These are phyloP conservation scores for Phymastichus coffea DNA, from an alignment of 1,140 invertebrate species.

Conservation along the genomic window DNA sequence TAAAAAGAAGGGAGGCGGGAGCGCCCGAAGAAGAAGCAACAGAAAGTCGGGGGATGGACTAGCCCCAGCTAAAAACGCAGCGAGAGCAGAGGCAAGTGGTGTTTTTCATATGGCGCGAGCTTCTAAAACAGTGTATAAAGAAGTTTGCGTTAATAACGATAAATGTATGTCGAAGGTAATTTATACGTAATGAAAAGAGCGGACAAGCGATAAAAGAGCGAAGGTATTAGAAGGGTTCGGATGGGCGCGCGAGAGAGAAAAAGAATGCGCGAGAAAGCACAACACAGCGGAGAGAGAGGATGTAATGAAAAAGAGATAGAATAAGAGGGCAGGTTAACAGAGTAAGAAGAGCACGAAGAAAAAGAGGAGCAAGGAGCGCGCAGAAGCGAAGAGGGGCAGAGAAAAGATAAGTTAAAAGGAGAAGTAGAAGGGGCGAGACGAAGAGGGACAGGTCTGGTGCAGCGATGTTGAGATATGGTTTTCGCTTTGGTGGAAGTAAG, in stretches of 20 bases:
- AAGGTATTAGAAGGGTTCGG: too few relatives aligned
- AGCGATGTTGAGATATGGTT: conserved; percentile 28
- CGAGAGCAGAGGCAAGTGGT: too few relatives aligned
- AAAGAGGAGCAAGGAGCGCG: conserved; percentile 12
- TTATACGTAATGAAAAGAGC: too few relatives aligned
- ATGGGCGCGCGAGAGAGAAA: too few relatives aligned
- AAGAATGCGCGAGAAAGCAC: background rate
- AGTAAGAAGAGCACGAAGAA: conserved; percentile 38
- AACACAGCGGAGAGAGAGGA: background rate
- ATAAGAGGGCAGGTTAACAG: conserved; percentile 36
- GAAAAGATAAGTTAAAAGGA: conserved; percentile 19
- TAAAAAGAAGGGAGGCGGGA: background rate
- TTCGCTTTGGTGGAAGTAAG: conserved; percentile 30
- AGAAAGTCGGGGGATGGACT: background rate
- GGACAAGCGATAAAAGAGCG: too few relatives aligned
- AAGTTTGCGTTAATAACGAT: too few relatives aligned
- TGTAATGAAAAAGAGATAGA: conserved; percentile 15
- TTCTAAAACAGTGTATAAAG: too few relatives aligned
- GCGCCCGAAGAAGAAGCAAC: background rate
- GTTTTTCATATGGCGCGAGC: too few relatives aligned
- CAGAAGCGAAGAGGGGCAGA: background rate
- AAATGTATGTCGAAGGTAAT: too few relatives aligned
- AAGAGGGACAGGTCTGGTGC: conserved; percentile 13
- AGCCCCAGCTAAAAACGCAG: too few relatives aligned
- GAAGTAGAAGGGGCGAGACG: conserved; percentile 18